These are phyloP conservation scores for Guaruba guarouba DNA, from an alignment of 2,113 vertebrate genomes.

Conservation along the genomic window DNA sequence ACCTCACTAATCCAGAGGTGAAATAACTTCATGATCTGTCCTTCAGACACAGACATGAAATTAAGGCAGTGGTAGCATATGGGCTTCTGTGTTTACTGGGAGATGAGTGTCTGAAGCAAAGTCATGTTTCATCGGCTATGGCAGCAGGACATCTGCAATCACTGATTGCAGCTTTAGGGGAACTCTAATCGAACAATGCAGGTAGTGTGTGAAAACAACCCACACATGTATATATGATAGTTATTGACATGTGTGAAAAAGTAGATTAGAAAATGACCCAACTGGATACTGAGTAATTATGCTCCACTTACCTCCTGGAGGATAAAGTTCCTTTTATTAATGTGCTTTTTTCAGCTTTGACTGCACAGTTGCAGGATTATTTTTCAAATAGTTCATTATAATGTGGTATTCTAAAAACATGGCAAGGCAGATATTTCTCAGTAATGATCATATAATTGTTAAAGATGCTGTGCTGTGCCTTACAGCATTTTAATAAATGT, in stretches of 20 bases:
- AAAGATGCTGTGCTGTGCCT: not conserved
- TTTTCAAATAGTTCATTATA: not conserved
- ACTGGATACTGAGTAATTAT: not conserved
- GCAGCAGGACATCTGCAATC: not conserved
- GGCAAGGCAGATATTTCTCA: not conserved
- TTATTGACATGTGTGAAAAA: not conserved
- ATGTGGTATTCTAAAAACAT: not conserved
- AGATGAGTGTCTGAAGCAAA: not conserved
- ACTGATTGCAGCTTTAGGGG: not conserved
- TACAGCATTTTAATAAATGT: not conserved
- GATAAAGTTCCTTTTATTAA: not conserved
- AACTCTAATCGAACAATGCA: not conserved
- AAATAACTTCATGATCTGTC: not conserved
- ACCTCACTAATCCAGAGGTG: not conserved
- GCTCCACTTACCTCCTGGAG: not conserved
- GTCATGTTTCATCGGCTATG: not conserved
- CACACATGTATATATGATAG: not conserved
- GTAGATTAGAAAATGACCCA: not conserved
- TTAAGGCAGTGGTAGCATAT: not conserved
- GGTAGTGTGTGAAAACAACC: not conserved
- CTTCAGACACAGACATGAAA: not conserved
- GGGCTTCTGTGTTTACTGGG: not conserved
- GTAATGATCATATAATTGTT: not conserved
- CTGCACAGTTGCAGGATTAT: not conserved
- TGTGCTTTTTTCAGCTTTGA: not conserved